Conservation (phyloP, 2,888 invertebrate genomes). For the Gasteruption jaculator region DNA sequence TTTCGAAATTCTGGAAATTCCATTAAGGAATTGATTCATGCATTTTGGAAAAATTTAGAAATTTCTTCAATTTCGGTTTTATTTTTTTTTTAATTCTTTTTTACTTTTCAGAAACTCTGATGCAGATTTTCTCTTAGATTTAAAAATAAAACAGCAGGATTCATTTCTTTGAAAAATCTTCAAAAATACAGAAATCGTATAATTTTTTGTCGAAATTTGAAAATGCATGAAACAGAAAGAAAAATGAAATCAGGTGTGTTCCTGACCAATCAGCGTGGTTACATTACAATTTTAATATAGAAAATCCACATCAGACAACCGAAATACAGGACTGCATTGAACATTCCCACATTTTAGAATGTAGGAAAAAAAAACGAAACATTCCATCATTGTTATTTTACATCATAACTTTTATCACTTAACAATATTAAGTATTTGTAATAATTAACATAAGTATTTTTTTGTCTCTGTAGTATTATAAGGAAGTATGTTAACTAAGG, state of each 20-base stretch:
- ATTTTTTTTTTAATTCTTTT: too few species aligned
- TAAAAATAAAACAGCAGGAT: slow-evolving; percentile 32
- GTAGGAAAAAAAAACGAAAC: slow-evolving; percentile 39
- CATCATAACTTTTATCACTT: too few species aligned
- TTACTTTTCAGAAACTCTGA: slow-evolving; percentile 13
- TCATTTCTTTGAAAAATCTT: too few species aligned
- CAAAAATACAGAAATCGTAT: too few species aligned
- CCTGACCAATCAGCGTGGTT: slow-evolving; percentile 49
- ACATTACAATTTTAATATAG: slow-evolving; percentile 36
- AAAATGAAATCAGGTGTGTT: too few species aligned
- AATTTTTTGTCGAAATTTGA: too few species aligned
- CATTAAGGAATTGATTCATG: too few species aligned
- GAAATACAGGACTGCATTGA: slow-evolving; percentile 38
- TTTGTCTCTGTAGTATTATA: slow-evolving; percentile 30
- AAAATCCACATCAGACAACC: slow-evolving; percentile 24
- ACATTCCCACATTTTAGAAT: slow-evolving; percentile 43
- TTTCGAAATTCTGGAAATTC: too few species aligned
- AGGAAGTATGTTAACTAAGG: slow-evolving; percentile 21
- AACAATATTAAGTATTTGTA: slow-evolving; percentile 33
- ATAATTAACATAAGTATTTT: slow-evolving; percentile 36
- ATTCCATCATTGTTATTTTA: slow-evolving; percentile 42
- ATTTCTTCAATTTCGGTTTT: too few species aligned
- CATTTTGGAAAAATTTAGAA: too few species aligned
- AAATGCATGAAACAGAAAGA: too few species aligned
- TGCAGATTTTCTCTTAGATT: slow-evolving; percentile 26